These are phyloP conservation scores for Ennomos fuscantarius DNA, from an alignment of 2,888 invertebrate species.

Conservation along the genomic window DNA sequence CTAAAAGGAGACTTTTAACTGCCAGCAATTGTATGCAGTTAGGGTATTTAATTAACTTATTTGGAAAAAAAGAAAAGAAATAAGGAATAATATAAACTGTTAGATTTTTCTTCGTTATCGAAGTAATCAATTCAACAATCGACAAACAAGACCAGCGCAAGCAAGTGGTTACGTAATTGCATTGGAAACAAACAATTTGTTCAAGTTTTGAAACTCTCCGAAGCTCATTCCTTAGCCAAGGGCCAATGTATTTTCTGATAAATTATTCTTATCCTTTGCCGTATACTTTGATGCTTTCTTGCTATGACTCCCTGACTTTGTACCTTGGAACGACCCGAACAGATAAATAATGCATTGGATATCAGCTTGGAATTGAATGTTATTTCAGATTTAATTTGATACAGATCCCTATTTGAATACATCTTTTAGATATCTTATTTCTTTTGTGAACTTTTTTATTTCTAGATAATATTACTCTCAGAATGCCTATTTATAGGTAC, in stretches of 20 bases:
- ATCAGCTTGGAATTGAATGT: constrained; percentile 13
- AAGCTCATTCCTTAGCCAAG: constrained; percentile 39
- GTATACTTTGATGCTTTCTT: constrained; percentile 7
- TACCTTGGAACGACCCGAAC: not conserved
- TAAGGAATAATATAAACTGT: too few species aligned
- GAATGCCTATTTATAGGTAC: too few species aligned
- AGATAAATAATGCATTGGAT: constrained; percentile 18
- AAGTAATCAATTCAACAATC: not conserved
- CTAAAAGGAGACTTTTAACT: too few species aligned
- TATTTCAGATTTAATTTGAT: constrained; percentile 19
- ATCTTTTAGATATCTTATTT: constrained; percentile 3
- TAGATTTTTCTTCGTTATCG: too few species aligned
- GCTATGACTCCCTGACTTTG: not conserved
- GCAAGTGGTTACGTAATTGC: constrained; percentile 41
- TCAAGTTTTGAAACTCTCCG: not conserved
- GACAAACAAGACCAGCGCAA: not conserved
- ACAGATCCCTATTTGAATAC: not conserved
- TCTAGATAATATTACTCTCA: not conserved
- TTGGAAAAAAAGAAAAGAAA: too few species aligned
- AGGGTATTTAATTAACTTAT: too few species aligned
- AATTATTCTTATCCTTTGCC: constrained; percentile 15
- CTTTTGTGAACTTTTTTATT: constrained; percentile 3
- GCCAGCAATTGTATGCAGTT: too few species aligned
- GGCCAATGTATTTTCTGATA: constrained; percentile 5
- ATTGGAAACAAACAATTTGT: constrained; percentile 43